These are phyloP conservation scores for Ammospiza caudacuta DNA, from an alignment of 2,113 vertebrate genomes.

Conservation along the genomic window DNA sequence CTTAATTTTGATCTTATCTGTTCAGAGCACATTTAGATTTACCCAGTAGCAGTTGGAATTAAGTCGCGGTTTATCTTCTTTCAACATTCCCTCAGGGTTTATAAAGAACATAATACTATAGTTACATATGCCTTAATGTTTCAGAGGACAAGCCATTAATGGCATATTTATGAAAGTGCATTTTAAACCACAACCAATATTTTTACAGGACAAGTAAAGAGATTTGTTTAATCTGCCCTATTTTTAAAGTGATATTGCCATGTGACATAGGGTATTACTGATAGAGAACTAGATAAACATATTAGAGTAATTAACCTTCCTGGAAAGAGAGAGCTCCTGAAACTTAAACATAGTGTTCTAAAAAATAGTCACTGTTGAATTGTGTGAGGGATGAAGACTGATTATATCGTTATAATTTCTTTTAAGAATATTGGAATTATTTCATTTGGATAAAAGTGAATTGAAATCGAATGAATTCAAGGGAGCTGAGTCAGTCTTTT, in stretches of 20 bases:
- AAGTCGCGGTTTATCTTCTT: background rate
- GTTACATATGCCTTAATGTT: constrained; percentile 12
- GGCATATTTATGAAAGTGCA: background rate
- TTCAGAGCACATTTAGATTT: background rate
- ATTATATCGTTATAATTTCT: constrained; percentile 47
- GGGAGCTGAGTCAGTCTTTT: background rate
- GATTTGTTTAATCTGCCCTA: constrained; percentile 86
- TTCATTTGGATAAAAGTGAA: constrained; percentile 10
- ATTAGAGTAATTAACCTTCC: constrained; percentile 69
- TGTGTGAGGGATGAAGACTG: constrained; percentile 29
- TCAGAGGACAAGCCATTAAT: constrained; percentile 39
- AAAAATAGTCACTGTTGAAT: constrained; percentile 36
- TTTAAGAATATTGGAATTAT: background rate
- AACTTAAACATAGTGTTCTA: constrained; percentile 37
- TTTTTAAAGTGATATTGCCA: constrained; percentile 74
- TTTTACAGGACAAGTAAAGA: constrained; percentile 75
- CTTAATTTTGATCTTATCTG: constrained; percentile 27
- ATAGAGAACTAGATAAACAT: constrained; percentile 61
- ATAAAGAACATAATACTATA: constrained; percentile 3
- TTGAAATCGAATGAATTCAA: background rate
- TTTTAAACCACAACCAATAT: constrained; percentile 57
- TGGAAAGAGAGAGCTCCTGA: constrained; percentile 49
- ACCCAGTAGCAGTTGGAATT: background rate
- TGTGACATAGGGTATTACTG: constrained; percentile 68
- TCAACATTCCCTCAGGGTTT: background rate